A percentile compares a stretch with the other conserved stretches of the same genome.
phyloP scores from a whole-genome alignment of 2,888 invertebrate species.

The Thalpophila matura region DNA sequence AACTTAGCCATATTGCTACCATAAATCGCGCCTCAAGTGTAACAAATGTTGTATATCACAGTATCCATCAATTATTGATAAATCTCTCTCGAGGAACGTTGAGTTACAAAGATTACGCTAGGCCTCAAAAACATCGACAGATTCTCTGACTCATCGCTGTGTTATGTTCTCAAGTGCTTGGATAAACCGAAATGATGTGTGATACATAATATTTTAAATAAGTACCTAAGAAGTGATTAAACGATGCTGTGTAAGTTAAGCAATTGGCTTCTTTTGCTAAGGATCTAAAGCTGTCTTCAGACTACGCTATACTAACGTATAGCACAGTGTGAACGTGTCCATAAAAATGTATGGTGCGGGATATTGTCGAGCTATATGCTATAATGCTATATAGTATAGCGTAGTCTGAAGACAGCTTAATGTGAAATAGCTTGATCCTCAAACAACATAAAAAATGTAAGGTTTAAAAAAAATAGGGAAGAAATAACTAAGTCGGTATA shows the following conservation, averaged over 20 bases:
- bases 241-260: background rate
- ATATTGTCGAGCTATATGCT: too few relatives aligned
- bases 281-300: too few relatives aligned
- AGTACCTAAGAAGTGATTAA: background rate
- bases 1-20: too few relatives aligned
- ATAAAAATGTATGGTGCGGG: too few relatives aligned
- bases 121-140: background rate
- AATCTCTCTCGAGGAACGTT: constrained; percentile 29
- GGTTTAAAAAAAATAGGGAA: background rate
- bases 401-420: too few relatives aligned
- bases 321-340: too few relatives aligned
- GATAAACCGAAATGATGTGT: constrained; percentile 1
- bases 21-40: constrained; percentile 31
- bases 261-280: background rate
- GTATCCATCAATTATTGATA: constrained; percentile 10
- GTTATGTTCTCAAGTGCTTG: constrained; percentile 19
- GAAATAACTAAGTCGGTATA: too few relatives aligned
- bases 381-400: too few relatives aligned
- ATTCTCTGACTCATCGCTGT: constrained; percentile 13
- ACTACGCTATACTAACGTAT: too few relatives aligned
- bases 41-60: constrained; percentile 4
- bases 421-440: too few relatives aligned
- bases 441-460: too few relatives aligned
- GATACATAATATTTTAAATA: constrained; percentile 1
- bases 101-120: constrained; percentile 14